Percentiles rank a stretch among this genome's conserved stretches.
These are phyloP conservation scores for Menura novaehollandiae DNA, from an alignment of 2,113 vertebrate species.

Conservation along the genomic window DNA sequence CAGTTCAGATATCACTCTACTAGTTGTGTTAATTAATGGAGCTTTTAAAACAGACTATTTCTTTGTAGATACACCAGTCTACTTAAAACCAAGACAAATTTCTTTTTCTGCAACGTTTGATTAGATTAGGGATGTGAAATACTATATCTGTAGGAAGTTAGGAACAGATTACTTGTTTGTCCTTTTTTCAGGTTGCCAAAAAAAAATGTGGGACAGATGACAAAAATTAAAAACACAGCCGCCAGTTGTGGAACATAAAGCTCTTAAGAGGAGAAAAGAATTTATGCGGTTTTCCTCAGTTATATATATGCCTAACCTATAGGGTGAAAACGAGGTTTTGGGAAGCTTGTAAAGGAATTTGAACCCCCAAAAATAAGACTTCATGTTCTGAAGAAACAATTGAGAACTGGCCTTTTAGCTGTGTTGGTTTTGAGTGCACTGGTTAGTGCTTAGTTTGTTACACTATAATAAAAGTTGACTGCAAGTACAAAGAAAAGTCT, in stretches of 20 bases:
- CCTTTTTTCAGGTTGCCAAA: neutral
- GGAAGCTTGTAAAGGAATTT: neutral
- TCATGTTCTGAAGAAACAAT: neutral
- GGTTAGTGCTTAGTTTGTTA: neutral
- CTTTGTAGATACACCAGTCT: neutral
- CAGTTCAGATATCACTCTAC: neutral
- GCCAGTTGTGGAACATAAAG: neutral
- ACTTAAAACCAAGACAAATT: neutral
- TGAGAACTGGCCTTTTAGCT: neutral
- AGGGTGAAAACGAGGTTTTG: neutral
- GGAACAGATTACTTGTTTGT: neutral
- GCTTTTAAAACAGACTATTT: neutral
- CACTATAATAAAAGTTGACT: neutral
- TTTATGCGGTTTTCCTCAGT: neutral
- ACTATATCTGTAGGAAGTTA: constrained; percentile 11
- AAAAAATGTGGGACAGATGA: constrained; percentile 20
- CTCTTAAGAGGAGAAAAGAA: neutral
- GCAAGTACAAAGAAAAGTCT: neutral
- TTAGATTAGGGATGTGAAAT: neutral
- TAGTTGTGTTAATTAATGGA: neutral
- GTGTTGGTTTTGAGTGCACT: neutral
- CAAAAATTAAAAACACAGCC: neutral
- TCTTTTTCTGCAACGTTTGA: neutral
- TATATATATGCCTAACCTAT: neutral
- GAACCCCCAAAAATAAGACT: neutral